phyloP scores from a whole-genome alignment of 2,797 vertebrate genomes.

The Pseudomugil tenellus region DNA sequence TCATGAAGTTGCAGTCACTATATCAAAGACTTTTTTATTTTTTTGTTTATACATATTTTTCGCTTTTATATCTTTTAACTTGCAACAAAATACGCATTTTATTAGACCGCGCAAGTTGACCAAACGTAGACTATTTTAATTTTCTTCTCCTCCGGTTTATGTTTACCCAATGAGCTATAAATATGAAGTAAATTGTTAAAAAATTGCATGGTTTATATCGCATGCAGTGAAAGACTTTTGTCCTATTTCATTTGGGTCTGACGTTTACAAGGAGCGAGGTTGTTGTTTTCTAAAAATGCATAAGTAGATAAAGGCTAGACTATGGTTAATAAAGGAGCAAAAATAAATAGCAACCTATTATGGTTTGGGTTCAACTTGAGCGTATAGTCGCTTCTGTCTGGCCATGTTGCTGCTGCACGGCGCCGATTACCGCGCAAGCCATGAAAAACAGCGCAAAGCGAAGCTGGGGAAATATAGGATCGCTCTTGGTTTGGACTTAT shows the following conservation, averaged over 20 bases:
- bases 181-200: neutral
- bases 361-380: slow-evolving; percentile 47
- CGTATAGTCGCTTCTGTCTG: slow-evolving; percentile 49
- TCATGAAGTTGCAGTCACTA: too few relatives aligned
- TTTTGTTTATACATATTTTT: neutral
- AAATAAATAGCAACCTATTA: slow-evolving; percentile 20
- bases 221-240: neutral
- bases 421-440: slow-evolving; percentile 42
- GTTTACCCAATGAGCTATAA: neutral
- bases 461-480: slow-evolving; percentile 2
- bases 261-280: neutral
- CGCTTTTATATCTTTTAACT: neutral
- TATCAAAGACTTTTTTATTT: neutral
- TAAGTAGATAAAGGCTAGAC: neutral
- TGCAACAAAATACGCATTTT: neutral
- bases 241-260: neutral
- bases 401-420: slow-evolving; percentile 60
- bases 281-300: neutral
- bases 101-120: neutral
- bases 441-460: slow-evolving; percentile 31
- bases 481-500: neutral
- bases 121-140: neutral
- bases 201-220: neutral
- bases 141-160: neutral
- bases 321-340: slow-evolving; percentile 11